Evolutionary conservation across 2,888 invertebrate species (phyloP), one percentile per base, ranked within the genome.

Genomic region (Lasius fuliginosus): DNA sequence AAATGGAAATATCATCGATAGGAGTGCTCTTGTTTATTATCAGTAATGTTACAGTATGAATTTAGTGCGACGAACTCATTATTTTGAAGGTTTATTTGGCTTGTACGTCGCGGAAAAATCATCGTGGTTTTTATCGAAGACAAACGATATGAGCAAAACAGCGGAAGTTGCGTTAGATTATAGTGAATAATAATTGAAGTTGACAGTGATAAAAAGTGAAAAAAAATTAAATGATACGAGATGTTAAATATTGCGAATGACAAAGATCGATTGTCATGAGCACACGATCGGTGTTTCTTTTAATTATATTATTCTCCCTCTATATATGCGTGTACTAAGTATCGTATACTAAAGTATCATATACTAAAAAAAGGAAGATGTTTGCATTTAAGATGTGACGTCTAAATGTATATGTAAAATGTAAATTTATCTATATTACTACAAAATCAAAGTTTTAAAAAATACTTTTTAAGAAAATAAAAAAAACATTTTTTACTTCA

Each of bases 211-310:
- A 53, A 65, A 69, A 33, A 15, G 11, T 23, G 23, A 53, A 71
- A 69, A 42, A 58, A 68, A 79, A 60, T 79, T 71, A 79, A 79
- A 58, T 79, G 33, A 40, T 30, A n/a, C 42, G 42, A 5, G 58
- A 42, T 77, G 30, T 60, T 69, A 46, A 79, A 58, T 71, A 42
- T 9, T 30, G 11, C 6, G 36, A 12, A 53, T 40, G 23, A 18
- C 49, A 23, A 64, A 67, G 53, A 79, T 69, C 2, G 23, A 60
- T 33, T 60, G 15, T 79, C 18, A 69, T 4, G 11, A 56, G 18
- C 11, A 56, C 11, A 56, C 11, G n/a, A 49, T 49, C 23, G n/a
- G 8, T 42, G 30, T 36, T 30, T 40, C 30, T 69, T 71, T 71
- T 18, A 27, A 15, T 40, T 36, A n/a, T 5, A 30, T 1, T 12